Conservation (phyloP, 2,797 vertebrate genomes). For the Sciurus carolinensis region DNA sequence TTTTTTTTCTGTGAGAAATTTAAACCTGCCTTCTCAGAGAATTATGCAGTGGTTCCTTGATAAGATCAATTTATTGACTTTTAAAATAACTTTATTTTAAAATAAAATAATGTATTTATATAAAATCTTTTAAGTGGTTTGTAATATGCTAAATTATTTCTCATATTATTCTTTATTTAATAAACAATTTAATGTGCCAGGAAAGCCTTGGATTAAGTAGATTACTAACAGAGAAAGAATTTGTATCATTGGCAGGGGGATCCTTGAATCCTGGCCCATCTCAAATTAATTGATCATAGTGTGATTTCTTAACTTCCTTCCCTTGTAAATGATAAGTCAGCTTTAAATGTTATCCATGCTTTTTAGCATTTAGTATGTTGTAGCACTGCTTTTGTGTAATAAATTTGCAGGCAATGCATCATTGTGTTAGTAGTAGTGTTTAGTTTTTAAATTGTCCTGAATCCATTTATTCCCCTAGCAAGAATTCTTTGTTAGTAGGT, state of each 20-base stretch:
- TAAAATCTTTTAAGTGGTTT: not conserved
- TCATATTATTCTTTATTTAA: not conserved
- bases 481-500: not conserved
- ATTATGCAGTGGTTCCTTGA: not conserved
- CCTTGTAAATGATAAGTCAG: not conserved
- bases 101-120: not conserved
- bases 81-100: not conserved
- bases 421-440: not conserved
- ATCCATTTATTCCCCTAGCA: not conserved
- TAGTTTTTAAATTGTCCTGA: not conserved
- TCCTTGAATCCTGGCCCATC: not conserved
- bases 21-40: not conserved
- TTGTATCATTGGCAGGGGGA: not conserved
- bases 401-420: not conserved
- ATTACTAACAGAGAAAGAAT: not conserved
- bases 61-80: not conserved
- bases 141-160: not conserved
- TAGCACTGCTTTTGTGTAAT: not conserved
- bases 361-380: not conserved
- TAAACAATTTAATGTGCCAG: not conserved
- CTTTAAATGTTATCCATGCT: not conserved
- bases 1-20: not conserved
- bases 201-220: not conserved
- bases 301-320: not conserved
- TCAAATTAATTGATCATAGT: not conserved